Evolutionary conservation across 2,113 vertebrate species (phyloP).

Genomic region (Hyperopisus bebe): DNA sequence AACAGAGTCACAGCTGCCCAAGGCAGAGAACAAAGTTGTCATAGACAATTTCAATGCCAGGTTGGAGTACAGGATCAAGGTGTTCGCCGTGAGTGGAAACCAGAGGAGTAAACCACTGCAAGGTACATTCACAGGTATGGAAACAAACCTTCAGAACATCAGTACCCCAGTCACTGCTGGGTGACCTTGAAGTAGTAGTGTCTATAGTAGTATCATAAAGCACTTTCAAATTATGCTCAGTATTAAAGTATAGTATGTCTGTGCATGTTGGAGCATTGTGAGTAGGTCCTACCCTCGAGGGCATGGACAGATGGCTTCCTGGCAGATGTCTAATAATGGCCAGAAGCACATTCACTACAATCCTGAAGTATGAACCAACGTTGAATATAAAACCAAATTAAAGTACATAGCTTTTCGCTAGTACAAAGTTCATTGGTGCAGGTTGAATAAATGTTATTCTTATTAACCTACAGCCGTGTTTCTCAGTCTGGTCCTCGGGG

Average conservation of each 20-base stretch:
- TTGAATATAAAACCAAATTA: background rate
- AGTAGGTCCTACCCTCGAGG: background rate
- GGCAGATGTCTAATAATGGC: background rate
- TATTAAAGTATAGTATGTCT: background rate
- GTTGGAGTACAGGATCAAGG: conserved; percentile 51
- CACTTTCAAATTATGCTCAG: background rate
- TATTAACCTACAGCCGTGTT: background rate
- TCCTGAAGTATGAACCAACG: background rate
- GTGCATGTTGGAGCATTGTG: background rate
- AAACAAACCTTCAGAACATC: background rate
- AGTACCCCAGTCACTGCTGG: background rate
- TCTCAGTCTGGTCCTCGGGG: background rate
- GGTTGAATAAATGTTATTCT: background rate
- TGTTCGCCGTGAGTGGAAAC: conserved; percentile 41
- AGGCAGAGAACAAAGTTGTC: conserved; percentile 46
- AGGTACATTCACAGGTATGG: conserved; percentile 52
- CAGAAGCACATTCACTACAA: background rate
- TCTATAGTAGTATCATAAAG: background rate
- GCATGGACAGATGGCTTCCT: background rate
- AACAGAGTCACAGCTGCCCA: conserved; percentile 43
- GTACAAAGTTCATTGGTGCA: background rate
- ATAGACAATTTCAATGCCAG: conserved; percentile 46
- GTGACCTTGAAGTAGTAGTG: background rate
- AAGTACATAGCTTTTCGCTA: background rate
- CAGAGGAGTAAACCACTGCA: conserved; percentile 53